Base-by-base conservation (phyloP, 2,888 invertebrate genomes). In the Odontocolon sp. region DNA sequence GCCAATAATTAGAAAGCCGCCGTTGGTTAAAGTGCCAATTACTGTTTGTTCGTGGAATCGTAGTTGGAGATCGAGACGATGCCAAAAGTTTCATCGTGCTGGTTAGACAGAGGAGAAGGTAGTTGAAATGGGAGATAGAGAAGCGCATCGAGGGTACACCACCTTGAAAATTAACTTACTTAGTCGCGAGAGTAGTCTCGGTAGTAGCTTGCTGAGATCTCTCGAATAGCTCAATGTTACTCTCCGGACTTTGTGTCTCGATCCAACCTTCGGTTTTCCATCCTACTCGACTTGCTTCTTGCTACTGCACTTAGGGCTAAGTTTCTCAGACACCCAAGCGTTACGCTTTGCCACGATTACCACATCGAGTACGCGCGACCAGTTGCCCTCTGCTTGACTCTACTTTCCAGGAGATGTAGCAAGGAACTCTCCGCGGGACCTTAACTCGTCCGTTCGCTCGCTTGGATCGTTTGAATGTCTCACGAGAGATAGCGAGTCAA, bases 111-210 rank as follows among this genome's bases (percentile, higher is more conserved):
- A 57, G 50, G 59, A 11, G 26, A 45, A 45, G 56, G 52, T 23
- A 2, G 28, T 26, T 38, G 18, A 63, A 75, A 40, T 21, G 45
- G 47, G 31, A 52, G 45, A 47, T 36, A 16, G 76, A 47, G 54
- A 54, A 61, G 11, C 59, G 76, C 45, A 56, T 61, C 70, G 70
- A 38, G 45, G 52, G n/a, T 66, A 23, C 54, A 45, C 63, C 36
- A 31, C 64, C 59, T 31, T 40, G 31, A 71, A 45, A 76, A 76
- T 71, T 66, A 76, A 76, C 61, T 76, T 67, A 70, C 75, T 31
- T 38, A 70, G 66, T 45, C 40, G 59, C 50, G 52, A 66, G 66
- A 76, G 54, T 47, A 61, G 45, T n/a, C n/a, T n/a, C 31, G 52
- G 6, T 36, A 47, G 40, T 42, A 31, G 31, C 52, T 16, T 21